These are phyloP conservation scores for Chelonus insularis DNA, from an alignment of 1,140 invertebrate genomes.

Conservation along the genomic window DNA sequence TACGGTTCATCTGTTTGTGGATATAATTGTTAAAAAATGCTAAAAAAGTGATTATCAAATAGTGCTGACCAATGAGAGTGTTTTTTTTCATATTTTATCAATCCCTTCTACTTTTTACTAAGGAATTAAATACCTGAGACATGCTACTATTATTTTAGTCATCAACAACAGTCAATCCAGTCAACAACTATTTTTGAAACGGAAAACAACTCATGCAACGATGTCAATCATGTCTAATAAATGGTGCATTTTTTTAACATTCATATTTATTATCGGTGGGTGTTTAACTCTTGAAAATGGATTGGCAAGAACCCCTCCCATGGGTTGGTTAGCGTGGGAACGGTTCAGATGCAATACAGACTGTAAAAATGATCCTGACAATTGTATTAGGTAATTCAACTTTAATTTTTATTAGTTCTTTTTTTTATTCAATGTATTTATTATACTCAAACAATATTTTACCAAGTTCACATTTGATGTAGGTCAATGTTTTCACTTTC, in stretches of 20 bases:
- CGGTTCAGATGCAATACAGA: conserved; percentile 91
- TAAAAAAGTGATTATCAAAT: neutral
- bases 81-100: neutral
- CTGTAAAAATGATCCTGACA: conserved; percentile 88
- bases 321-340: conserved; percentile 93
- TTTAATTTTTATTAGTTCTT: neutral
- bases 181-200: neutral
- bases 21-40: neutral
- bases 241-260: conserved; percentile 36
- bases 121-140: neutral
- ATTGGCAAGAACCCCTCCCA: conserved; percentile 79
- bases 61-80: neutral
- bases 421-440: neutral
- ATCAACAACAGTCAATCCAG: neutral
- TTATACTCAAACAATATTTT: neutral
- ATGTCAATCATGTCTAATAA: conserved; percentile 32
- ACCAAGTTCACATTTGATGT: neutral
- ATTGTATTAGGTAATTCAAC: conserved; percentile 81
- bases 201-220: neutral
- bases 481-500: no score
- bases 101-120: neutral
- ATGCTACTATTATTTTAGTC: neutral
- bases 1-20: neutral
- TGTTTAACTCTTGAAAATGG: conserved; percentile 74
- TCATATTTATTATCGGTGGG: conserved; percentile 33